These are phyloP conservation scores for Chloroclystis v-ata DNA, from an alignment of 2,888 invertebrate genomes.

Conservation along the genomic window DNA sequence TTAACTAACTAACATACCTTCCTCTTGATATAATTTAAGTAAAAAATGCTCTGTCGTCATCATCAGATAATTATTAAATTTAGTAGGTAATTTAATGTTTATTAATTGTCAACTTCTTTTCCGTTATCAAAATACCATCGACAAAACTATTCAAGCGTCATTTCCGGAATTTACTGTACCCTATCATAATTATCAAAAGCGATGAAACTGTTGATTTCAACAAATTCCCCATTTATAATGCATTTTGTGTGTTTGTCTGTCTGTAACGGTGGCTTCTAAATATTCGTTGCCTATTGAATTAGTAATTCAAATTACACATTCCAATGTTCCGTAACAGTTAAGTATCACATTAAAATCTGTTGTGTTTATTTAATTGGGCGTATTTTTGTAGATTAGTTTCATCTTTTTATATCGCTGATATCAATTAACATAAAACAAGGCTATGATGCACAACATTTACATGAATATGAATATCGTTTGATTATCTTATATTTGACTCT, in stretches of 20 bases:
- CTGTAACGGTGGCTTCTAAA: slow-evolving; percentile 27
- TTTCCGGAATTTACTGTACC: slow-evolving; percentile 14
- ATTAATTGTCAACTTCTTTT: slow-evolving; percentile 7
- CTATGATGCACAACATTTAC: slow-evolving; percentile 11
- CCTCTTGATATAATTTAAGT: not conserved
- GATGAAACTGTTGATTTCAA: slow-evolving; percentile 16
- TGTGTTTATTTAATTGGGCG: slow-evolving; percentile 34
- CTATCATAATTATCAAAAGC: slow-evolving; percentile 19
- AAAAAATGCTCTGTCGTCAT: not conserved
- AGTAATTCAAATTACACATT: slow-evolving; percentile 38
- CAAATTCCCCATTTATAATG: slow-evolving; percentile 23
- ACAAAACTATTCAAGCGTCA: slow-evolving; percentile 15
- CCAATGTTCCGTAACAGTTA: slow-evolving; percentile 26
- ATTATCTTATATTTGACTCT: not conserved
- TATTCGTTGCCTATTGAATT: slow-evolving; percentile 34
- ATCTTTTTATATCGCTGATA: slow-evolving; percentile 1
- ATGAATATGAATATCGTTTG: slow-evolving; percentile 1
- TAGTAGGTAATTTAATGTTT: not conserved
- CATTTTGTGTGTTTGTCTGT: slow-evolving; percentile 17
- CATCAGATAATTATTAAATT: not conserved
- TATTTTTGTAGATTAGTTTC: slow-evolving; percentile 16
- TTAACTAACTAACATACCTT: not conserved
- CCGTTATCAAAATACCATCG: slow-evolving; percentile 13
- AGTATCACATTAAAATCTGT: slow-evolving; percentile 25
- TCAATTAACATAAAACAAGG: slow-evolving; percentile 4